These are phyloP conservation scores for Eupithecia pulchellata DNA, from an alignment of 2,888 invertebrate genomes.

Conservation along the genomic window DNA sequence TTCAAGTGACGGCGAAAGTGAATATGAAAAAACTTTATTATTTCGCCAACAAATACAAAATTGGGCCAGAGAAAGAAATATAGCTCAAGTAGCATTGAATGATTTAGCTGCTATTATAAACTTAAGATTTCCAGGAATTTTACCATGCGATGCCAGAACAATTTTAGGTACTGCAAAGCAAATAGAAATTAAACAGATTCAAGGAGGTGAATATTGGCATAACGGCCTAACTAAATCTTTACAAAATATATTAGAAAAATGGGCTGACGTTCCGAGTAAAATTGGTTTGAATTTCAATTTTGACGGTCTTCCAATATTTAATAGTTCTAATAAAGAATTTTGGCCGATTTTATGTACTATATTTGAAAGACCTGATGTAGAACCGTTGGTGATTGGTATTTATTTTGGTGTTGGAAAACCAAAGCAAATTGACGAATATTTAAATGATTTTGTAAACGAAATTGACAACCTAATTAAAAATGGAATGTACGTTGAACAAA, in stretches of 20 bases:
- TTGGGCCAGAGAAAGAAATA: too few species aligned
- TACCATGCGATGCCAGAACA: slow-evolving; percentile 1
- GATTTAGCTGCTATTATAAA: background rate
- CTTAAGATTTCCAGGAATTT: background rate
- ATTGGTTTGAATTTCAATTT: background rate
- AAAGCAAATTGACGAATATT: background rate
- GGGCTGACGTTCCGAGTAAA: background rate
- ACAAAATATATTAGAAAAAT: background rate
- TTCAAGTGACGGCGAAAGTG: too few species aligned
- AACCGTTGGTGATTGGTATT: background rate
- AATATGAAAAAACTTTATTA: too few species aligned
- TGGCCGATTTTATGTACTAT: background rate
- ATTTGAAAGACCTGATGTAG: background rate
- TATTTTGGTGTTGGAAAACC: slow-evolving; percentile 4
- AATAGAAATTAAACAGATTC: background rate
- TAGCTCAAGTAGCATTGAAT: background rate
- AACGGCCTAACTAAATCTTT: background rate
- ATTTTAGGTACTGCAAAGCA: background rate
- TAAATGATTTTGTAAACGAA: background rate
- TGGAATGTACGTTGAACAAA: background rate
- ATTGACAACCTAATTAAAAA: background rate
- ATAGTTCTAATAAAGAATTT: too few species aligned
- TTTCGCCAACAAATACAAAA: too few species aligned
- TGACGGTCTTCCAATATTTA: slow-evolving; percentile 4
- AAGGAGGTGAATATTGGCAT: slow-evolving; percentile 2